Evolutionary conservation across 2,113 vertebrate genomes (phyloP).

Genomic region (Daphoenositta chrysoptera): DNA sequence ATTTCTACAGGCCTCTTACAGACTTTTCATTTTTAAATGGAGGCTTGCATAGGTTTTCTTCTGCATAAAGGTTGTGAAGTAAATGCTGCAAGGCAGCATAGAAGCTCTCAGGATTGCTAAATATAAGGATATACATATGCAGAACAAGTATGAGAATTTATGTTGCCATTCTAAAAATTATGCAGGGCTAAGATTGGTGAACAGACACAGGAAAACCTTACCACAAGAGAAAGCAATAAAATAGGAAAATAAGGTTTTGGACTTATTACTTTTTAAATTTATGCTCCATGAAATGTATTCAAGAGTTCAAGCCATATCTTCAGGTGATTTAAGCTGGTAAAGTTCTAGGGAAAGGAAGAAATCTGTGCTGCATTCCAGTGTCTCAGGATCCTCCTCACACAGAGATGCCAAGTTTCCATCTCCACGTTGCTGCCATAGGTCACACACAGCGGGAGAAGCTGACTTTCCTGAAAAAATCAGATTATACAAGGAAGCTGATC

Average conservation of each 20-base stretch:
- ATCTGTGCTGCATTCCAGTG: not conserved
- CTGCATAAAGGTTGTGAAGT: not conserved
- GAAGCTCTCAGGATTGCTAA: not conserved
- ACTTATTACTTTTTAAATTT: not conserved
- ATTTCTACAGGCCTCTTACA: not conserved
- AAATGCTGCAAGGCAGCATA: not conserved
- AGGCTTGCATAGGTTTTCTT: not conserved
- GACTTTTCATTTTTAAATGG: not conserved
- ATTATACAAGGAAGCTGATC: constrained; percentile 53
- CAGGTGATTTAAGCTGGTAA: not conserved
- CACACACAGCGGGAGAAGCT: constrained; percentile 28
- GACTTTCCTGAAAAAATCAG: constrained; percentile 57
- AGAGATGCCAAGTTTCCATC: constrained; percentile 14
- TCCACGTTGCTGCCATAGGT: constrained; percentile 13
- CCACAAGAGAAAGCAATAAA: not conserved
- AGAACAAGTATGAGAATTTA: not conserved
- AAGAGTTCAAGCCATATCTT: not conserved
- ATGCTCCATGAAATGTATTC: not conserved
- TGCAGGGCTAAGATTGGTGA: not conserved
- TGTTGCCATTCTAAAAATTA: not conserved
- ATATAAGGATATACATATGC: not conserved
- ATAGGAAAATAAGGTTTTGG: not conserved
- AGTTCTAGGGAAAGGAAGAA: not conserved
- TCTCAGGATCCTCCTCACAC: not conserved
- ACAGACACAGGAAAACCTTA: not conserved